Percentiles rank a stretch among this genome's conserved stretches.
These are phyloP conservation scores for Leptura quadrifasciata DNA, from an alignment of 2,888 invertebrate species.

Conservation along the genomic window DNA sequence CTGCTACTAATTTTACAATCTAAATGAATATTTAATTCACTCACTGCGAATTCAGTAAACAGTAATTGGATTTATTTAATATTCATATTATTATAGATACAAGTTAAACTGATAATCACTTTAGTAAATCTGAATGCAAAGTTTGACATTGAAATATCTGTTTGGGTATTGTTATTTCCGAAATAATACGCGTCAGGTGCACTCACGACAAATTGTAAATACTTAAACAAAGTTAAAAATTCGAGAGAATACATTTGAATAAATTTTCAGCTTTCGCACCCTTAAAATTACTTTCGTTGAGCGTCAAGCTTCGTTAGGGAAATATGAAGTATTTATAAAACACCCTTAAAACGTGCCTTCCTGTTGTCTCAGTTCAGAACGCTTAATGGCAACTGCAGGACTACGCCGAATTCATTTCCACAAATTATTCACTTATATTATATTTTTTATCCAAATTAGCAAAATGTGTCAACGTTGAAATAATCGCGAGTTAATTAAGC, in stretches of 20 bases:
- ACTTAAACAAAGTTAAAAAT: conserved; percentile 43
- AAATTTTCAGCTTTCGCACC: conserved; percentile 50
- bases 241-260: conserved; percentile 55
- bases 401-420: conserved; percentile 11
- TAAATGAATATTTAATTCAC: not conserved
- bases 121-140: not conserved
- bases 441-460: conserved; percentile 25
- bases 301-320: conserved; percentile 53
- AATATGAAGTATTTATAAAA: conserved; percentile 54
- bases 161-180: not conserved
- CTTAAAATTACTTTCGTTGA: conserved; percentile 49
- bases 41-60: not conserved
- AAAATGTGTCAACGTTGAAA: conserved; percentile 4
- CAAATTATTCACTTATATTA: conserved; percentile 29
- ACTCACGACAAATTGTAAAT: conserved; percentile 45
- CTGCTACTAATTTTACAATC: not conserved
- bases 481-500: conserved; percentile 14
- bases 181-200: conserved; percentile 11
- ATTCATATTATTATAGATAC: not conserved
- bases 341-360: conserved; percentile 41
- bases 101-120: not conserved
- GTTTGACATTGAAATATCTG: not conserved
- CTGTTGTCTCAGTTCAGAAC: conserved; percentile 38
- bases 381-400: conserved; percentile 20
- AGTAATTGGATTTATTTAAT: not conserved